Evolutionary conservation across 2,888 invertebrate genomes (phyloP), one percentile per base, ranked within the genome.

Genomic region (Pristionchus maxplancki): DNA sequence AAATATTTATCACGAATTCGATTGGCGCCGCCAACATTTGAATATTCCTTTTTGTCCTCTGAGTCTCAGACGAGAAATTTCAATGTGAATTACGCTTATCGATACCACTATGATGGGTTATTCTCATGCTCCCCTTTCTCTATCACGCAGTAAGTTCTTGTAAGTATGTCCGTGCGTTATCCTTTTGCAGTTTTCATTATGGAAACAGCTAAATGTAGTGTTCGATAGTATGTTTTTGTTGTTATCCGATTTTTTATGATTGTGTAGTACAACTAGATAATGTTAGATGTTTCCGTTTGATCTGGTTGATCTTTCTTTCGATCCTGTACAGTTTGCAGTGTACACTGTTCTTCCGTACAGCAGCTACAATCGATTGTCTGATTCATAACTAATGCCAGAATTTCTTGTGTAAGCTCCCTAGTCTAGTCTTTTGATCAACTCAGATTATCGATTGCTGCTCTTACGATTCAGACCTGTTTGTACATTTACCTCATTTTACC

Each of bases 31-130:
- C 78, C 44, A 78, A 78, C n/a, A n/a, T 28, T 78, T 78, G 24
- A 40, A 11, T 20, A 48, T 78, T 78, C 78, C 24, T 78, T 78
- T 78, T 78, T 28, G 78, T 40, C 44, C 78, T 37, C 78, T 78
- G 78, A 78, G 78, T 78, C 78, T 78, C 78, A 78, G 78, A 78
- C 78, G 78, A 78, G 78, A 78, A 78, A 78, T 78, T 78, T 78
- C 78, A 48, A 28, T 44, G 44, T 78, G 78, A 78, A 78, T 78
- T 78, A 78, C 78, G 78, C 78, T 78, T 78, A 78, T 78, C 78
- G n/a, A 78, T 78, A 48, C 44, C 78, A 44, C 20, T 48, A 78
- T 44, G 44, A 78, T 78, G 78, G 78, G 78, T 78, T 78, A 44
- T 78, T 28, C 34, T 20, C 24, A 78, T 44, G 40, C 31, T 13